Evolutionary conservation across 2,113 vertebrate species (phyloP).

Genomic region (Mormyrus lacerda): DNA sequence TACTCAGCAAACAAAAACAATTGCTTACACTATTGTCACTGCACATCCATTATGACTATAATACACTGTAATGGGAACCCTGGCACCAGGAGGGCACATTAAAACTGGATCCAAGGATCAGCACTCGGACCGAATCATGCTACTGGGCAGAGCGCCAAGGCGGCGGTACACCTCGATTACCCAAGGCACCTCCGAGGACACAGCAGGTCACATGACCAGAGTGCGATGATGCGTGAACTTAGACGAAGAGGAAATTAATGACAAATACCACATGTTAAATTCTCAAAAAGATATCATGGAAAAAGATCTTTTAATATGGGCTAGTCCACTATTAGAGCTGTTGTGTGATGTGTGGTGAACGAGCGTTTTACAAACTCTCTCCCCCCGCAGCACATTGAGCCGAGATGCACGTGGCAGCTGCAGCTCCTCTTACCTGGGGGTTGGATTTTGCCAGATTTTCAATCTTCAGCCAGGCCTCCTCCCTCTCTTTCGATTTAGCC

Average conservation of each 20-base stretch:
- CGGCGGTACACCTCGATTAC: not conserved
- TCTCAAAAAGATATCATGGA: not conserved
- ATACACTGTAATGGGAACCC: not conserved
- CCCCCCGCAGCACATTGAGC: not conserved
- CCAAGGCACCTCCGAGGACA: not conserved
- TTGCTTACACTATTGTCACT: not conserved
- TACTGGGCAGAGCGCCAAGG: not conserved
- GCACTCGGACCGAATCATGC: not conserved
- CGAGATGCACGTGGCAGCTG: not conserved
- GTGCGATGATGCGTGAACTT: not conserved
- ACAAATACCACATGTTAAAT: not conserved
- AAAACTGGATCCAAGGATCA: not conserved
- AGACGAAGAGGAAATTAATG: not conserved
- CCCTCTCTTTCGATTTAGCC: conserved; percentile 90
- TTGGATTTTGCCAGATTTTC: conserved; percentile 97
- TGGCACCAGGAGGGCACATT: not conserved
- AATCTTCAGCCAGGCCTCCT: conserved; percentile 98
- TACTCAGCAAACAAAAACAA: not conserved
- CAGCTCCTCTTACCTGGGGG: conserved; percentile 72
- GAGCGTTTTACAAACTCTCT: not conserved
- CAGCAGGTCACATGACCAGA: not conserved
- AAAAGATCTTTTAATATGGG: not conserved
- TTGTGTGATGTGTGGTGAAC: not conserved
- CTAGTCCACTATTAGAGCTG: not conserved
- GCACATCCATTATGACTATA: not conserved